Evolutionary conservation across 2,888 invertebrate genomes (phyloP).

Genomic region (Callosobruchus maculatus): DNA sequence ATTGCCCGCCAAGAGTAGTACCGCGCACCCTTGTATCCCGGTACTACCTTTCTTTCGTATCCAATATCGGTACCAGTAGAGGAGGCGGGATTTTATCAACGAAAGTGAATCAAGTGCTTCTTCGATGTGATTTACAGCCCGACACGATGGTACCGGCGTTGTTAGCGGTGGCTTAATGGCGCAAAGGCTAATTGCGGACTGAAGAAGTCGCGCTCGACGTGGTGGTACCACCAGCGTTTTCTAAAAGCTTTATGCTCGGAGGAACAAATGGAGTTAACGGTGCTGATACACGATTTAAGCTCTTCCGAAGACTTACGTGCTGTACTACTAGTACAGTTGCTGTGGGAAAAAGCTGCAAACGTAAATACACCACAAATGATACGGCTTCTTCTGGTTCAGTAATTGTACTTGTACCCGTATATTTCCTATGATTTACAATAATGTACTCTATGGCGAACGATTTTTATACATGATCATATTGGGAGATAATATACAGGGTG

Average conservation of each 20-base stretch:
- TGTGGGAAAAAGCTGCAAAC: neutral
- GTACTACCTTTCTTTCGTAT: neutral
- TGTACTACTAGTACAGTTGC: neutral
- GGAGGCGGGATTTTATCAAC: too few relatives aligned
- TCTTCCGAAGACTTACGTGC: neutral
- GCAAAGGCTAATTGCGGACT: neutral
- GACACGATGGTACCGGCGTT: neutral
- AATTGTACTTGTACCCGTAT: too few relatives aligned
- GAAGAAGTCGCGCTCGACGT: neutral
- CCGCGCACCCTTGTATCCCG: neutral
- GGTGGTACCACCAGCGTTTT: slow-evolving; percentile 23
- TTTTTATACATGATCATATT: too few relatives aligned
- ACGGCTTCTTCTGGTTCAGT: too few relatives aligned
- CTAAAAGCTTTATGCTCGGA: slow-evolving; percentile 45
- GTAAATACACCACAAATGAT: too few relatives aligned
- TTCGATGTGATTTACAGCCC: neutral
- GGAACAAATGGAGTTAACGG: slow-evolving; percentile 47
- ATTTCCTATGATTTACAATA: too few relatives aligned
- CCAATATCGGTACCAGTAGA: too few relatives aligned
- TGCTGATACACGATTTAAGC: neutral
- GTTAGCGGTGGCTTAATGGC: neutral
- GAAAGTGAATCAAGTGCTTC: neutral
- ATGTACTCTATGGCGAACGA: too few relatives aligned
- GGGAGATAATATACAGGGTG: too few relatives aligned
- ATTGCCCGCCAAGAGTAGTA: neutral